A percentile compares a stretch with the other conserved stretches of the same genome.
Evolutionary conservation across 2,797 vertebrate species (phyloP).

Genomic region (Nannoperca obscura): DNA sequence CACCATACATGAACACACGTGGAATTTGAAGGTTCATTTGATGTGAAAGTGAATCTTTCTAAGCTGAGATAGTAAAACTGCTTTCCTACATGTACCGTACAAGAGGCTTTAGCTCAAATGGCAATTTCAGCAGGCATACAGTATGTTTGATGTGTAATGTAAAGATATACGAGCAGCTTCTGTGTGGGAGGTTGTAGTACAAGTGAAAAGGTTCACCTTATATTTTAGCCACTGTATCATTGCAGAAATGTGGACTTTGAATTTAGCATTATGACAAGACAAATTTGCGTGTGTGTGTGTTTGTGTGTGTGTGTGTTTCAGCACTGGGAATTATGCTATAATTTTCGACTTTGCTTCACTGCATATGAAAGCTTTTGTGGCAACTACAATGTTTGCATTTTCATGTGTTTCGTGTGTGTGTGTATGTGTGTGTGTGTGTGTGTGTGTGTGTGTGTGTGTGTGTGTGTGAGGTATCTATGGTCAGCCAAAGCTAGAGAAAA

Average conservation of each 20-base stretch:
- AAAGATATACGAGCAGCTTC: conserved; percentile 25
- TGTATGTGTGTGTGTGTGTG: conserved; percentile 8
- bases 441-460: conserved; percentile 24
- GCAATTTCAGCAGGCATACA: conserved; percentile 27
- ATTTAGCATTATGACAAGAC: not conserved
- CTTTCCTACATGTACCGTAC: conserved; percentile 35
- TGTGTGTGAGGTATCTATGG: conserved; percentile 32
- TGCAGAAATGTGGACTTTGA: conserved; percentile 26
- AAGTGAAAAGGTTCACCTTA: conserved; percentile 19
- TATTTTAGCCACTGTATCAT: not conserved
- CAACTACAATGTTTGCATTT: conserved; percentile 24
- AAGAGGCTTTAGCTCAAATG: conserved; percentile 31
- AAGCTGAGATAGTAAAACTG: conserved; percentile 40
- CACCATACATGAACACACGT: conserved; percentile 69
- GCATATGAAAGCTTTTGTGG: conserved; percentile 24
- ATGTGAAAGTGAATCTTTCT: conserved; percentile 68
- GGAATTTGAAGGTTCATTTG: conserved; percentile 76
- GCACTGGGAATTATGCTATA: conserved; percentile 19
- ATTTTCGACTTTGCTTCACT: conserved; percentile 18
- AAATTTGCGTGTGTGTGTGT: conserved; percentile 5
- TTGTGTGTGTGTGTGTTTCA: conserved; percentile 3
- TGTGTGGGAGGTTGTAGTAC: conserved; percentile 1
- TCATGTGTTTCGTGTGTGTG: conserved; percentile 6
- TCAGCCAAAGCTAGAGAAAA: conserved; percentile 65
- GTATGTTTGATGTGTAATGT: conserved; percentile 26